Evolutionary conservation across 2,888 invertebrate species (phyloP), one percentile per base, ranked within the genome.

Genomic region (Cheilosia impressa): DNA sequence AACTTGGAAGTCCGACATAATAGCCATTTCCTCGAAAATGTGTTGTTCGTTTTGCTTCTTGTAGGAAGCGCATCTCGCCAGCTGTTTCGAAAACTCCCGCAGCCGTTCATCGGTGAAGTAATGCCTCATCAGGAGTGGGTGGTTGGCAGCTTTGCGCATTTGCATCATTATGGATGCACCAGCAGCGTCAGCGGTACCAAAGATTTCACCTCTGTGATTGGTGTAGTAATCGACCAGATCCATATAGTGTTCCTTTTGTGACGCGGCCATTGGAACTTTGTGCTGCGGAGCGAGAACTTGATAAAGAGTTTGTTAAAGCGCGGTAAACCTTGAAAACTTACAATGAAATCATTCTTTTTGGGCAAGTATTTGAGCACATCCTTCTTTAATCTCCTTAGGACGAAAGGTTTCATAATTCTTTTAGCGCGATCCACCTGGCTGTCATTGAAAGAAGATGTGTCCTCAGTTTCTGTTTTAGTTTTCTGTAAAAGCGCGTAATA

Each of bases 341-440:
- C 93, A 1, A 96, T 94, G 63, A 94, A 93, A 87, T 97, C 96
- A 2, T 93, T 94, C 93, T 99, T 99, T 88, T 94, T 92, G 0
- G 99, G 99, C 89, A 99, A 92, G 92, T 97, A 96, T 76, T 95
- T 94, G 0, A 97, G 93, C 0, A 98, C 98, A 88, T 98, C 97
- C 24, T 94, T 93, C 92, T 99, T 99, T 58, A 98, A 93, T 76
- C 99, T 93, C 19, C 99, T 93, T 55, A 99, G 93, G 3, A 99
- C 95, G 91, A 99, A 99, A 0, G 99, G 99, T 91, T 96, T 97
- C 96, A 99, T 98, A 88, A 99, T 98, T 63, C 96, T 94, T 91
- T 99, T 98, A 0, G 99, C 99, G 89, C 98, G 97, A 15, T 95
- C 95, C 53, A 99, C 96, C 91, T 98, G 97, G 75, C 97, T 96